Evolutionary conservation across 2,113 vertebrate genomes (phyloP).

Genomic region (Nipponia nippon): DNA sequence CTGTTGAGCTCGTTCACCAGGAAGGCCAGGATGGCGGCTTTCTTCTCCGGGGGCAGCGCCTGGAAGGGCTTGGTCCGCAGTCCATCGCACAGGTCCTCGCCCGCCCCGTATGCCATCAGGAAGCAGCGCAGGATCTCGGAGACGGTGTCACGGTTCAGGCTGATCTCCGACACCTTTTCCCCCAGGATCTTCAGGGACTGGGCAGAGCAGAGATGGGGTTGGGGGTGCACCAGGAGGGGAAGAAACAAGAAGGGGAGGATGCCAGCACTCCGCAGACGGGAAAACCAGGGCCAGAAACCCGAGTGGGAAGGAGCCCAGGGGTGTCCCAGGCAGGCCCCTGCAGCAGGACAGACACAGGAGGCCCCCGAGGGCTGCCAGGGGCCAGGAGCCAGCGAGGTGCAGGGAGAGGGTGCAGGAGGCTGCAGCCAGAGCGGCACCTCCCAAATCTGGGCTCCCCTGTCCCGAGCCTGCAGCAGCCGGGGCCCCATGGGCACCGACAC

Average conservation of each 20-base stretch:
- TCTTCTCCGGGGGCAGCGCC: constrained; percentile 83
- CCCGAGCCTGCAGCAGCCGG: rapidly evolving
- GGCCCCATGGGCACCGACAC: rapidly evolving
- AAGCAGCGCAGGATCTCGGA: constrained; percentile 92
- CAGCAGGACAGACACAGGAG: not conserved
- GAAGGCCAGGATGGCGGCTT: constrained; percentile 88
- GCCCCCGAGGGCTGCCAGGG: not conserved
- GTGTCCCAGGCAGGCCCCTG: not conserved
- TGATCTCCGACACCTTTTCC: constrained; percentile 88
- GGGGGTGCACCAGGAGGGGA: no score
- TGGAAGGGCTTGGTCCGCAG: constrained; percentile 92
- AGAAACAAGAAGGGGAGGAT: no score
- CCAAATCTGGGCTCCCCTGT: rapidly evolving
- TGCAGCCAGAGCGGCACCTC: not conserved
- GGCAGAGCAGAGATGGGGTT: not conserved
- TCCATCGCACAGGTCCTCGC: constrained; percentile 80
- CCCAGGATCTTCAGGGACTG: constrained; percentile 95
- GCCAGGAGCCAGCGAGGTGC: not conserved
- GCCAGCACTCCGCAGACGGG: rapidly evolving
- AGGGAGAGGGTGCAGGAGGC: not conserved
- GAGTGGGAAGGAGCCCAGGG: not conserved
- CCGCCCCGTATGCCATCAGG: constrained; percentile 84
- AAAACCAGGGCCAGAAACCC: not conserved
- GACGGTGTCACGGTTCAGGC: constrained; percentile 86
- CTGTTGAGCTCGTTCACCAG: constrained; percentile 92